phyloP scores from a whole-genome alignment of 2,888 invertebrate species.

The Trichopoda pennipes region DNA sequence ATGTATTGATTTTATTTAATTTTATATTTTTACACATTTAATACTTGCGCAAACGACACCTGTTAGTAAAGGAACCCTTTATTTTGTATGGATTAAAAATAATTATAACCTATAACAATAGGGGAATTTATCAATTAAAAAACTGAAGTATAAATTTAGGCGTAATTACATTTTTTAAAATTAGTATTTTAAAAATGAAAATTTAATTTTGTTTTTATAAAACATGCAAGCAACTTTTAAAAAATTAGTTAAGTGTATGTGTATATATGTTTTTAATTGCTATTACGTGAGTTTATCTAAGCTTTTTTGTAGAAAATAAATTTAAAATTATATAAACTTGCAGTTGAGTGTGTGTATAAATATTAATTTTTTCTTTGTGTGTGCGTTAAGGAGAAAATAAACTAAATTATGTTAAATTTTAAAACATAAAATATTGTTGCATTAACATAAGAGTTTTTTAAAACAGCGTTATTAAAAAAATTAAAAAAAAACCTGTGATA shows the following conservation, averaged over 20 bases:
- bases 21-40: not conserved
- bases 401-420: conserved; percentile 54
- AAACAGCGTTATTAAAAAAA: too few relatives aligned
- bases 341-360: not conserved
- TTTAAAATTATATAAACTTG: not conserved
- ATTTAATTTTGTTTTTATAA: not conserved
- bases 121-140: not conserved
- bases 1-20: too few relatives aligned
- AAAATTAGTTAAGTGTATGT: conserved; percentile 44
- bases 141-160: conserved; percentile 15
- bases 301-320: not conserved
- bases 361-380: conserved; percentile 1
- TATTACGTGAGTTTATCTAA: not conserved
- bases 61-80: not conserved
- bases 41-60: not conserved
- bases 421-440: not conserved
- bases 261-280: conserved; percentile 27
- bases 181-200: not conserved
- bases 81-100: not conserved
- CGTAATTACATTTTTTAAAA: not conserved
- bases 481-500: too few relatives aligned
- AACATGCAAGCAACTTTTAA: not conserved
- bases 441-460: too few relatives aligned
- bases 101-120: not conserved
- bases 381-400: conserved; percentile 65